Percentiles rank a stretch among this genome's conserved stretches.
Evolutionary conservation across 2,888 invertebrate species (phyloP).

Genomic region (Ctena decussata): DNA sequence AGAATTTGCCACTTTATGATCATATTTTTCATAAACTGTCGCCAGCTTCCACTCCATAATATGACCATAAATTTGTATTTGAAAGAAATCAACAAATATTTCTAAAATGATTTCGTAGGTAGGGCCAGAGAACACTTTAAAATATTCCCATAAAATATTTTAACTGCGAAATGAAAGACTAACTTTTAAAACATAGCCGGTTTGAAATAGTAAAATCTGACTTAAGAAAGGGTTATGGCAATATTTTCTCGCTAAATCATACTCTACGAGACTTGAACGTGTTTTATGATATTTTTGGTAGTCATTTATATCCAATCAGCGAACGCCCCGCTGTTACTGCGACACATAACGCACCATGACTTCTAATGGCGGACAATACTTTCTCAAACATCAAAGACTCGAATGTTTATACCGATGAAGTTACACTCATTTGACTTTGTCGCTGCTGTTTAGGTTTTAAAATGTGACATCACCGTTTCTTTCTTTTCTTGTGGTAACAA

Average conservation of each 20-base stretch:
- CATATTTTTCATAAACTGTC: background rate
- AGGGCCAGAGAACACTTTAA: background rate
- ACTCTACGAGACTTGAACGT: background rate
- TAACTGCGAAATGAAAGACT: constrained; percentile 11
- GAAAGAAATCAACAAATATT: constrained; percentile 9
- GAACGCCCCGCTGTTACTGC: constrained; percentile 6
- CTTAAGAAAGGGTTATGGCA: background rate
- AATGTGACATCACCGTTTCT: background rate
- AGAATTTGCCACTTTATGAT: too few species aligned
- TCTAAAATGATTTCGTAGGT: background rate
- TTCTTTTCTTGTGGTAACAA: background rate
- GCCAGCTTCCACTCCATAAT: background rate
- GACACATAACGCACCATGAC: constrained; percentile 13
- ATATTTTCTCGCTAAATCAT: background rate
- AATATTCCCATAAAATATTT: constrained; percentile 17
- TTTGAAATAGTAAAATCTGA: background rate
- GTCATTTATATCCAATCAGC: constrained; percentile 23
- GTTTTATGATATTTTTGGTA: constrained; percentile 7
- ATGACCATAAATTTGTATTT: background rate
- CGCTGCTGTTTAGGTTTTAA: background rate
- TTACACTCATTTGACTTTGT: constrained; percentile 5
- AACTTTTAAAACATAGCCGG: background rate
- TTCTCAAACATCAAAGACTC: background rate
- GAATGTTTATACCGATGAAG: background rate
- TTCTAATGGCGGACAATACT: constrained; percentile 3